Percentiles rank a stretch among this genome's conserved stretches.
Conservation (phyloP, 2,888 invertebrate species). For the Plutella xylostella region DNA sequence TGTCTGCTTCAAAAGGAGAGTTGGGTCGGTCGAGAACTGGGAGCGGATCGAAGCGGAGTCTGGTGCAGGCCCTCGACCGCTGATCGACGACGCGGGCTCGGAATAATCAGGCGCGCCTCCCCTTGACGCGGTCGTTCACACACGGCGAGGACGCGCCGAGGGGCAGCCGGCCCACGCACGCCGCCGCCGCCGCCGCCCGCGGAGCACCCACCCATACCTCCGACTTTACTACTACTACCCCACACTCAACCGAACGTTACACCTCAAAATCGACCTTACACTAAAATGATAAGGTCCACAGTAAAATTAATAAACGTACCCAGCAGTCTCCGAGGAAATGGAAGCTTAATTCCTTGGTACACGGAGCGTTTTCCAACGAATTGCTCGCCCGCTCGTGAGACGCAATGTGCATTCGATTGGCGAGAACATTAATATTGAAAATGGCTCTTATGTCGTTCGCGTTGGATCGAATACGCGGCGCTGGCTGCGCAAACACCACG, state of each 20-base stretch:
- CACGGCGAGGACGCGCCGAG: conserved; percentile 38
- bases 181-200: conserved; percentile 9
- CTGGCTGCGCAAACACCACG: conserved; percentile 40
- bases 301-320: neutral
- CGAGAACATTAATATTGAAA: conserved; percentile 55
- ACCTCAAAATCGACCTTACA: neutral
- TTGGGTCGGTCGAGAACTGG: too few species aligned
- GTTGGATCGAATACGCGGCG: conserved; percentile 46
- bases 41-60: too few species aligned
- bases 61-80: conserved; percentile 39
- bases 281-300: neutral
- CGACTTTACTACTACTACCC: conserved; percentile 21
- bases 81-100: conserved; percentile 51
- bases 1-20: too few species aligned
- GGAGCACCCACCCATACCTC: conserved; percentile 54
- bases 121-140: conserved; percentile 65
- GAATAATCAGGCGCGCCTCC: conserved; percentile 61
- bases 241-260: neutral
- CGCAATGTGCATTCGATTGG: conserved; percentile 56
- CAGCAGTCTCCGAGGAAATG: conserved; percentile 27
- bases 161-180: conserved; percentile 59
- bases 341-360: conserved; percentile 31
- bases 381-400: conserved; percentile 24
- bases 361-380: conserved; percentile 40
- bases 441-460: conserved; percentile 50